These are phyloP conservation scores for Peromyscus melanophrys DNA, from an alignment of 2,797 vertebrate genomes.

Conservation along the genomic window DNA sequence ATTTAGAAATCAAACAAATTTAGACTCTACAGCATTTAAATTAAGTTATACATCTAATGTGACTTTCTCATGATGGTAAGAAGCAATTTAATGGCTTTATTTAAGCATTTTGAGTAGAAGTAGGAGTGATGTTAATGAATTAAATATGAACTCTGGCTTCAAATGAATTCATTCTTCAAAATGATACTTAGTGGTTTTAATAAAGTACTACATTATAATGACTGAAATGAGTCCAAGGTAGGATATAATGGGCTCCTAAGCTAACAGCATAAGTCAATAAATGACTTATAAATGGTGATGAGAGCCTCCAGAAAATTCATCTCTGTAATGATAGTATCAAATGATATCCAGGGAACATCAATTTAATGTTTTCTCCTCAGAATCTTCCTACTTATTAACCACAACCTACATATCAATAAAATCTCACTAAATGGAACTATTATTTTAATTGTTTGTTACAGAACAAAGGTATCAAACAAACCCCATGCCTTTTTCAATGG, in stretches of 20 bases:
- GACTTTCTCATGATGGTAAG: conserved; percentile 40
- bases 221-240: conserved; percentile 62
- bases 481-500: background rate
- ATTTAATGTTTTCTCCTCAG: conserved; percentile 63
- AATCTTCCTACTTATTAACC: conserved; percentile 61
- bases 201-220: conserved; percentile 63
- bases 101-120: conserved; percentile 62
- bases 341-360: conserved; percentile 56
- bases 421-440: conserved; percentile 23
- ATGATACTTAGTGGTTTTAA: conserved; percentile 66
- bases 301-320: conserved; percentile 49
- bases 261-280: conserved; percentile 63
- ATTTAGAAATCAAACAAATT: conserved; percentile 70
- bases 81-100: conserved; percentile 61
- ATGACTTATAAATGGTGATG: conserved; percentile 57
- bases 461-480: background rate
- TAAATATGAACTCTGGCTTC: conserved; percentile 75
- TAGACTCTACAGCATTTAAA: conserved; percentile 20
- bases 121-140: conserved; percentile 66
- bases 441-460: conserved; percentile 21
- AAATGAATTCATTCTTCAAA: conserved; percentile 74
- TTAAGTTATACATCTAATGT: conserved; percentile 57
- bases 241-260: conserved; percentile 58
- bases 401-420: background rate
- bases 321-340: conserved; percentile 53